Evolutionary conservation across 2,113 vertebrate species (phyloP), one percentile per base, ranked within the genome.

Genomic region (Sciurus niger): DNA sequence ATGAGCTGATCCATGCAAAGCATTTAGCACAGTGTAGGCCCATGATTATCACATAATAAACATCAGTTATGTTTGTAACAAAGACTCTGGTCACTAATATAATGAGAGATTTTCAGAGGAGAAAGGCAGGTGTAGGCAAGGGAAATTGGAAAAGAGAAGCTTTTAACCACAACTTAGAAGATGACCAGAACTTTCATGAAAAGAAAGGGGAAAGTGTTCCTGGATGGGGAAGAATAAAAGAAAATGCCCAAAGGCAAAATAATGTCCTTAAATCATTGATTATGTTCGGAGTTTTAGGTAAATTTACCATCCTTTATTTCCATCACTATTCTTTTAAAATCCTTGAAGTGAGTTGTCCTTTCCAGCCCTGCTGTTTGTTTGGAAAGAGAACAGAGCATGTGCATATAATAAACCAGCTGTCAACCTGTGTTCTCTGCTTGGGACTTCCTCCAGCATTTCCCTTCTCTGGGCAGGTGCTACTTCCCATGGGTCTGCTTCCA

Each of bases 311-410:
- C 73, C 43, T 93, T 92, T 8, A 48, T n/a, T 82, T 92, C 93
- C 82, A 96, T 80, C 80, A 34, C 34, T 78, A 11, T 95, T 87
- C 85, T 85, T 82, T 89, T 88, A 91, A 70, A 93, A 93, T 80
- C 78, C 82, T 85, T 22, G 55, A 95, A 53, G 89, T 83, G 48
- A 91, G 48, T 46, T 89, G 37, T 83, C 78, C 72, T 77, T 88
- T 63, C 74, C 43, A 34, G 22, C 78, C 70, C 55, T 70, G 65
- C 76, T 89, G 53, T 95, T 94, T 92, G 22, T 96, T 87, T 95
- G 70, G 86, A 95, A 92, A 51, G 53, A 79, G 95, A 88, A 73
- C 84, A 94, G 90, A 95, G 55, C 8, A 0, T 30, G 24, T 51
- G 28, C 14, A 6, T 43, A 11, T 90, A 88, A 72, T 91, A 97